phyloP scores from a whole-genome alignment of 2,797 vertebrate species.

The Lemur catta region DNA sequence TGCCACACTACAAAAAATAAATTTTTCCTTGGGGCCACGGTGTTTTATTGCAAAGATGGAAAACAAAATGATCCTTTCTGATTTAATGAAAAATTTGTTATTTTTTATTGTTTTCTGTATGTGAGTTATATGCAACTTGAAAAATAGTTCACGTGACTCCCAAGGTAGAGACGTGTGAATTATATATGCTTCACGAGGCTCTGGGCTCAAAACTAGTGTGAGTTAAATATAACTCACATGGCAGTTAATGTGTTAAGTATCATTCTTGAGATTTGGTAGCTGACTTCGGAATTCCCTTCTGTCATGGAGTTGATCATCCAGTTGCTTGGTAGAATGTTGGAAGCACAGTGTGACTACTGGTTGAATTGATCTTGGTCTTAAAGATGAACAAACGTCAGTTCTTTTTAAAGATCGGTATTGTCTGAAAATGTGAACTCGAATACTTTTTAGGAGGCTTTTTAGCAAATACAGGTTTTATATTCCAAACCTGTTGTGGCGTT shows the following conservation, averaged over 20 bases:
- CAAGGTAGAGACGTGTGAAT: no score
- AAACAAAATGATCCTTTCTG: no score
- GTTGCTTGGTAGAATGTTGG: not conserved
- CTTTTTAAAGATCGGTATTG: not conserved
- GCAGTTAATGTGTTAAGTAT: not conserved
- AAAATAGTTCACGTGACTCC: no score
- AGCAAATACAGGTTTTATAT: constrained; percentile 34
- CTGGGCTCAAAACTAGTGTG: no score
- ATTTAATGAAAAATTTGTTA: no score
- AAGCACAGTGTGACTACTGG: not conserved
- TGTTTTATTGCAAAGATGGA: no score
- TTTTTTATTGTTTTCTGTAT: no score
- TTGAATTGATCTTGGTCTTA: not conserved
- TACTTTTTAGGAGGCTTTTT: not conserved
- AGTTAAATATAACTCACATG: no score
- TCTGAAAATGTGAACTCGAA: constrained; percentile 12
- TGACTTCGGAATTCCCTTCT: not conserved
- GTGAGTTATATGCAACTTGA: no score
- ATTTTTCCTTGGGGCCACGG: no score
- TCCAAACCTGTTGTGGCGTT: not conserved
- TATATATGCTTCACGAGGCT: no score
- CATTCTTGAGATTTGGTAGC: not conserved
- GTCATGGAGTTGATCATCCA: not conserved
- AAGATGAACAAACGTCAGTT: constrained; percentile 26
- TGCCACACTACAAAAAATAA: no score